A percentile compares a stretch with the other conserved stretches of the same genome.
Conservation (phyloP, 1,140 invertebrate genomes). For the Latrodectus geometricus region DNA sequence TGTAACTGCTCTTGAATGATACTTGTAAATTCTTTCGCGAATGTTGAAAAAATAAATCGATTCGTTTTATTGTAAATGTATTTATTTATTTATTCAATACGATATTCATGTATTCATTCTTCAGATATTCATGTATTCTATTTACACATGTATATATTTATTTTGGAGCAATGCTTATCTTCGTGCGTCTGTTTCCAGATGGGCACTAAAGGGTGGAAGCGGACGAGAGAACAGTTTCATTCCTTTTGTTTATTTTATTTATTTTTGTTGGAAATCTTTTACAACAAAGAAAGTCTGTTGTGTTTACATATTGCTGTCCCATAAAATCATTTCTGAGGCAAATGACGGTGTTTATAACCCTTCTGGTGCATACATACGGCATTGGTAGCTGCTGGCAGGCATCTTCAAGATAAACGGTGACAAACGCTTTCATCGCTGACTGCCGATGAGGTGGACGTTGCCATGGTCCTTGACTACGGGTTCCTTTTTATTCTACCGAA, state of each 20-base stretch:
- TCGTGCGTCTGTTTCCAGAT: background rate
- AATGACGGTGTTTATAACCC: slow-evolving; percentile 53
- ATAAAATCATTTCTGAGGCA: slow-evolving; percentile 42
- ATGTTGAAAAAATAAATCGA: slow-evolving; percentile 18
- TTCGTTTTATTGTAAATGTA: slow-evolving; percentile 61
- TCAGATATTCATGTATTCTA: slow-evolving; percentile 61
- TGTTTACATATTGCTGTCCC: slow-evolving; percentile 41
- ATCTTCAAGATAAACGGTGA: background rate
- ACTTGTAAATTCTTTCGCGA: too few relatives aligned
- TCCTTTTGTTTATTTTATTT: slow-evolving; percentile 16
- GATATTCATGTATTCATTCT: slow-evolving; percentile 58
- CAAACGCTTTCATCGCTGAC: slow-evolving; percentile 13
- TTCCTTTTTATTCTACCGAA: too few relatives aligned
- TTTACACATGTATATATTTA: slow-evolving; percentile 62
- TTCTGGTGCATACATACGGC: slow-evolving; percentile 54
- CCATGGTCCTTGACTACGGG: too few relatives aligned
- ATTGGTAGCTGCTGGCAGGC: background rate
- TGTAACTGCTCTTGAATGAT: too few relatives aligned
- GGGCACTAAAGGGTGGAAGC: slow-evolving; percentile 19
- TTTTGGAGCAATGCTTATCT: slow-evolving; percentile 54
- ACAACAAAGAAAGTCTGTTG: slow-evolving; percentile 25
- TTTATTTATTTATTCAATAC: slow-evolving; percentile 62
- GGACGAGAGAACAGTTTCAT: background rate
- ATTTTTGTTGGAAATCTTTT: slow-evolving; percentile 16
- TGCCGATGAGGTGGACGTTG: slow-evolving; percentile 44